phyloP scores from a whole-genome alignment of 2,888 invertebrate genomes.

The Hemicrepidius hirtus region DNA sequence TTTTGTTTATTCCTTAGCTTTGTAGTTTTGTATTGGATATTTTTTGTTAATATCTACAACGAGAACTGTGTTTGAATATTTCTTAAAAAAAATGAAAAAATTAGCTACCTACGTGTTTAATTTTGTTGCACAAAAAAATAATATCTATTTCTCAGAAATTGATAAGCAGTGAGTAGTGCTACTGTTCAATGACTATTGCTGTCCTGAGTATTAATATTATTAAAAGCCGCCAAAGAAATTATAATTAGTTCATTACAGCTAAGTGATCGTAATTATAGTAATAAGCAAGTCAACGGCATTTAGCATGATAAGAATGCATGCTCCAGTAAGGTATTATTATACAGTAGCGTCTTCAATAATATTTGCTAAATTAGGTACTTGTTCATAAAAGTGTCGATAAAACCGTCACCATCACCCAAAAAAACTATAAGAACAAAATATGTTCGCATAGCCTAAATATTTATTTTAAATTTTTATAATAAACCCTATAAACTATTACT shows the following conservation, averaged over 20 bases:
- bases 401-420: not conserved
- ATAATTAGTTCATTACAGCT: slow-evolving; percentile 38
- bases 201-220: not conserved
- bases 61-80: no score
- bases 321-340: slow-evolving; percentile 7
- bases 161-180: not conserved
- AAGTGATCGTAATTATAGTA: slow-evolving; percentile 47
- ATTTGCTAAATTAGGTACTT: slow-evolving; percentile 20
- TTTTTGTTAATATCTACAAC: no score
- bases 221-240: slow-evolving; percentile 7
- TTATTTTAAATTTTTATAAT: no score
- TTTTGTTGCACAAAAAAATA: no score
- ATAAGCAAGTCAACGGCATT: slow-evolving; percentile 38
- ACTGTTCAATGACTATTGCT: not conserved
- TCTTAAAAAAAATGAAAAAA: no score
- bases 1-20: no score
- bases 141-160: not conserved
- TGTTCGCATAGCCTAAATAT: no score
- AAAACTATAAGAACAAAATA: no score
- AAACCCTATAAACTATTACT: no score
- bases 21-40: no score
- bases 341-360: slow-evolving; percentile 9
- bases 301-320: slow-evolving; percentile 2
- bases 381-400: slow-evolving; percentile 11
- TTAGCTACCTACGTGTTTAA: no score